Conservation (phyloP, 2,888 invertebrate genomes). For the Trissolcus japonicus region DNA sequence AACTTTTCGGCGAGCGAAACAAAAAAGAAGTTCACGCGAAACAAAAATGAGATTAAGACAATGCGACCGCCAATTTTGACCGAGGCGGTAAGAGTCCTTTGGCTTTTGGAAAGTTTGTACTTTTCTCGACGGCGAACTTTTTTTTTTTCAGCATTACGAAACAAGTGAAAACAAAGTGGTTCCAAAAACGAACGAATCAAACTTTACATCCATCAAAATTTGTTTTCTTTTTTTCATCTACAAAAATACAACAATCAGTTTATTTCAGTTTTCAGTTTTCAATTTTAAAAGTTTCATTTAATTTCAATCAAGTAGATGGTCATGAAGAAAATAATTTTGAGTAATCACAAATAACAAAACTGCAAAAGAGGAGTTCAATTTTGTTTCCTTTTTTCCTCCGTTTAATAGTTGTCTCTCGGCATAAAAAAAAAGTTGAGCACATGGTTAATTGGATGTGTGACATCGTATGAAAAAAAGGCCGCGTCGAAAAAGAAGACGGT, state of each 20-base stretch:
- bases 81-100: background rate
- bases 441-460: constrained; percentile 49
- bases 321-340: no score
- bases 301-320: no score
- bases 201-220: no score
- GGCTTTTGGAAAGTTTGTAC: constrained; percentile 18
- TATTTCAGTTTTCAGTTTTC: no score
- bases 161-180: constrained; percentile 26
- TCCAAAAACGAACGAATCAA: background rate
- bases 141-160: constrained; percentile 26
- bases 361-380: no score
- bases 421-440: constrained; percentile 39
- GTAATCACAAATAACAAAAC: no score
- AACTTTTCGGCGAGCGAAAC: background rate
- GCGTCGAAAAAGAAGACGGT: constrained; percentile 64
- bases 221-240: no score
- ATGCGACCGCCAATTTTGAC: constrained; percentile 20
- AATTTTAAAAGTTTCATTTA: no score
- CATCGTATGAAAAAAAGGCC: constrained; percentile 45
- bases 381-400: no score
- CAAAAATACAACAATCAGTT: no score
- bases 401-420: background rate
- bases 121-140: background rate
- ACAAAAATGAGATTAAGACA: constrained; percentile 22
- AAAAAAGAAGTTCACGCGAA: background rate